phyloP scores from a whole-genome alignment of 2,113 vertebrate genomes.

The Casuarius casuarius region DNA sequence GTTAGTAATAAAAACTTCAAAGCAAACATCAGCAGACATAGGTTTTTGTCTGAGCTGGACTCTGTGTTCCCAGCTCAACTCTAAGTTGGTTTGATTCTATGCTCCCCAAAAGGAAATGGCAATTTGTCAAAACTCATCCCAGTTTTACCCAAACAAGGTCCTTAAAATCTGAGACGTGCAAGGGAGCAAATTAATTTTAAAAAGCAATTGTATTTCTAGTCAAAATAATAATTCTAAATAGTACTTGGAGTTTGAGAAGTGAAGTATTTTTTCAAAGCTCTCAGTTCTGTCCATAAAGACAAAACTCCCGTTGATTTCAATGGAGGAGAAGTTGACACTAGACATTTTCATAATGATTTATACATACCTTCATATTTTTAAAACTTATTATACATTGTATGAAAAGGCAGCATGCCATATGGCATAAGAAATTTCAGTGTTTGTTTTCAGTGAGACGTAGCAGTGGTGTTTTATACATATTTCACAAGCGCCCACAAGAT shows the following conservation, averaged over 20 bases:
- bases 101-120: background rate
- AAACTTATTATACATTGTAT: background rate
- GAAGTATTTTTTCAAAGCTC: background rate
- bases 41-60: background rate
- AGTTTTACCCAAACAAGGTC: background rate
- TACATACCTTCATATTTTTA: background rate
- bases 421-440: background rate
- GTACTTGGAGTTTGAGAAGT: background rate
- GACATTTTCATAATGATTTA: background rate
- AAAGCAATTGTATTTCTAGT: background rate
- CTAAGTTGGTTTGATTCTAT: background rate
- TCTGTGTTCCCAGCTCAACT: background rate
- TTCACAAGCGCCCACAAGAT: background rate
- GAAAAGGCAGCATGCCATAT: background rate
- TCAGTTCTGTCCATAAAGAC: background rate
- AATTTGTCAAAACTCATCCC: background rate
- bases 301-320: background rate
- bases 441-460: background rate
- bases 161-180: background rate
- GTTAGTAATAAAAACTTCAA: background rate
- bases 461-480: background rate
- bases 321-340: background rate
- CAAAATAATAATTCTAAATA: background rate
- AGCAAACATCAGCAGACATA: background rate
- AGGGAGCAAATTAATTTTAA: background rate